These are phyloP conservation scores for Saccopteryx leptura DNA, from an alignment of 2,113 vertebrate genomes.

Conservation along the genomic window DNA sequence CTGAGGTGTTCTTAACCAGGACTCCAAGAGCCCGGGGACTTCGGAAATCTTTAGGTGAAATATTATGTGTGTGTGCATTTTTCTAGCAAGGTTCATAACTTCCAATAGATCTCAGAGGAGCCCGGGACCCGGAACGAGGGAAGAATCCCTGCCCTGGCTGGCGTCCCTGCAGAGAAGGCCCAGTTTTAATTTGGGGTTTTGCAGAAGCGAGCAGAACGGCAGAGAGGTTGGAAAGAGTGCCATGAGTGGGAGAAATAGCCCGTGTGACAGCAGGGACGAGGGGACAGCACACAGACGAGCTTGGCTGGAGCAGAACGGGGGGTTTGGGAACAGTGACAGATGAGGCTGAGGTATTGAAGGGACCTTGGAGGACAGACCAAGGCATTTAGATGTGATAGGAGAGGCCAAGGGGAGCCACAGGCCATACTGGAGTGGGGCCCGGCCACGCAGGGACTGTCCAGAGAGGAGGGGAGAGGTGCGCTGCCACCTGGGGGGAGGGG, in stretches of 20 bases:
- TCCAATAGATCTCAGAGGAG: neutral
- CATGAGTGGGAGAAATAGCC: conserved; percentile 4
- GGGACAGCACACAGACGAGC: conserved; percentile 72
- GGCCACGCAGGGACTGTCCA: too few relatives aligned
- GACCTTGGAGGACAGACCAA: neutral
- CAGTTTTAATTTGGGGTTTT: neutral
- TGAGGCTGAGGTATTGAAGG: neutral
- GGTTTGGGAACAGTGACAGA: conserved; percentile 71
- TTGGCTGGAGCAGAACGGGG: conserved; percentile 77
- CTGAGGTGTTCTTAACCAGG: neutral
- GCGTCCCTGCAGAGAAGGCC: neutral
- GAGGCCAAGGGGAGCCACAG: neutral
- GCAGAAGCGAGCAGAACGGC: neutral
- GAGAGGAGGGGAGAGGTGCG: rapidly evolving
- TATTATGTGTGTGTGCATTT: neutral
- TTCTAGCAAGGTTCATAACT: neutral
- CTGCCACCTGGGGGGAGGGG: rapidly evolving
- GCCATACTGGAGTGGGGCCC: neutral
- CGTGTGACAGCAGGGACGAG: neutral
- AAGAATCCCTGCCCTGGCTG: neutral
- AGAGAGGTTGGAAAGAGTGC: neutral
- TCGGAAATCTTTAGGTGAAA: neutral
- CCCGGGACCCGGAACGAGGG: neutral
- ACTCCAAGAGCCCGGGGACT: neutral
- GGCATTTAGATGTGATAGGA: neutral